A percentile compares a stretch with the other conserved stretches of the same genome.
phyloP scores from a whole-genome alignment of 2,113 vertebrate species.

The Oncorhynchus mykiss region DNA sequence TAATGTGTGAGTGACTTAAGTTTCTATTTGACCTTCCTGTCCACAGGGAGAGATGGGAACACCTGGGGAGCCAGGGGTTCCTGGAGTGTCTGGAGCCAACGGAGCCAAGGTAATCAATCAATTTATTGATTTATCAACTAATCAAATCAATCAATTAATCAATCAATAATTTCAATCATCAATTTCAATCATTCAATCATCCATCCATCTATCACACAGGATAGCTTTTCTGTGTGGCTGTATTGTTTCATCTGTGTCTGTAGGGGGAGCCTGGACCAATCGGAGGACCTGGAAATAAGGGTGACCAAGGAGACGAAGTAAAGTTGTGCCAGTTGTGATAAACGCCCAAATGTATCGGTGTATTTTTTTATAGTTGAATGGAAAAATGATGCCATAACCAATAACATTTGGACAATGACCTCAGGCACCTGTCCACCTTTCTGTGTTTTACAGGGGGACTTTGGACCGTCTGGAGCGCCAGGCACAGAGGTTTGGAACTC shows the following conservation, averaged over 20 bases:
- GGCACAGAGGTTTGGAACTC: no score
- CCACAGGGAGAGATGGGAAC: neutral
- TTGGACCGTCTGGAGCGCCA: no score
- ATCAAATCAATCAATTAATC: neutral
- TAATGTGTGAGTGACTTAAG: neutral
- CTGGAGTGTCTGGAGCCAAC: neutral
- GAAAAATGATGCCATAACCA: neutral
- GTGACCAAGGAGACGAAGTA: neutral
- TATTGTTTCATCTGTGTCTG: neutral
- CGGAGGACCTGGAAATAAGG: neutral
- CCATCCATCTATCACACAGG: neutral
- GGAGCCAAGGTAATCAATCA: neutral
- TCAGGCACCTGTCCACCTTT: no score
- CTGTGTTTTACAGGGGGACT: no score
- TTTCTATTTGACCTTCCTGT: neutral
- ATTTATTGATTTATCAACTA: no score
- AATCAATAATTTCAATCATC: neutral
- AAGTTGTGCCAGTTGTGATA: neutral
- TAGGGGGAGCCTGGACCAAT: neutral
- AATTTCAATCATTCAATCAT: neutral
- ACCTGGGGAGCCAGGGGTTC: neutral
- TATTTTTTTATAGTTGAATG: neutral
- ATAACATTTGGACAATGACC: neutral
- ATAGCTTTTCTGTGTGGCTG: neutral
- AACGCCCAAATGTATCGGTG: no score